A percentile compares a stretch with the other conserved stretches of the same genome.
Conservation (phyloP, 2,888 invertebrate genomes). For the Macropis europaea region DNA sequence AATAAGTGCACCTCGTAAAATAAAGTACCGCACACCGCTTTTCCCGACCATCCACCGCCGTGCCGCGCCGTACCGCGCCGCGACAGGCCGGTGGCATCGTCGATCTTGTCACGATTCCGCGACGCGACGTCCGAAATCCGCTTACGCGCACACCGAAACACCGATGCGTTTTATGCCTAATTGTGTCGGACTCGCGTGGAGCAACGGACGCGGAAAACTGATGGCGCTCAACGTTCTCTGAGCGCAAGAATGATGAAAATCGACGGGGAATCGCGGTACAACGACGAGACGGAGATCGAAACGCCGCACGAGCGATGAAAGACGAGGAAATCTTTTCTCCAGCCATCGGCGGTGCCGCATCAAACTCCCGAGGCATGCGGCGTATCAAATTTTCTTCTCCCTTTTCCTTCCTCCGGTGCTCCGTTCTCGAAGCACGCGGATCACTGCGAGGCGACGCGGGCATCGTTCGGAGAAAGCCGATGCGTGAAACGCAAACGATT, state of each 20-base stretch:
- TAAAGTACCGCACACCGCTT: constrained; percentile 68
- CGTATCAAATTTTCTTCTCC: too few relatives aligned
- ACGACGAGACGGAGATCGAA: too few relatives aligned
- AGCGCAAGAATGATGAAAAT: too few relatives aligned
- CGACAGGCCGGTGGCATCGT: constrained; percentile 30
- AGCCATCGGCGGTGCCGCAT: too few relatives aligned
- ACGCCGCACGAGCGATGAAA: too few relatives aligned
- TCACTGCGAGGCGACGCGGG: not conserved
- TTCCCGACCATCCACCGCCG: constrained; percentile 52
- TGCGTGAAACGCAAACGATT: constrained; percentile 30
- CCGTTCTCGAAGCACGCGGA: not conserved
- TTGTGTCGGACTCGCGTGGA: not conserved
- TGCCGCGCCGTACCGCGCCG: too few relatives aligned
- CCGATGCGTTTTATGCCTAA: not conserved
- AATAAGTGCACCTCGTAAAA: constrained; percentile 74
- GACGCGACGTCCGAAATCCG: constrained; percentile 15
- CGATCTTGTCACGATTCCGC: constrained; percentile 28
- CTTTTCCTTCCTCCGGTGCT: not conserved
- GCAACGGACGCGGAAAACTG: too few relatives aligned
- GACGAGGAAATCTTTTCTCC: too few relatives aligned
- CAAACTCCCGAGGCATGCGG: too few relatives aligned
- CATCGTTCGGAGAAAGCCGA: not conserved
- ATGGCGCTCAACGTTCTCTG: too few relatives aligned
- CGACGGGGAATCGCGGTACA: too few relatives aligned
- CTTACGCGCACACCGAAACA: not conserved